Evolutionary conservation across 2,113 vertebrate species (phyloP), one percentile per base, ranked within the genome.

Genomic region (Zosterops japonicus): DNA sequence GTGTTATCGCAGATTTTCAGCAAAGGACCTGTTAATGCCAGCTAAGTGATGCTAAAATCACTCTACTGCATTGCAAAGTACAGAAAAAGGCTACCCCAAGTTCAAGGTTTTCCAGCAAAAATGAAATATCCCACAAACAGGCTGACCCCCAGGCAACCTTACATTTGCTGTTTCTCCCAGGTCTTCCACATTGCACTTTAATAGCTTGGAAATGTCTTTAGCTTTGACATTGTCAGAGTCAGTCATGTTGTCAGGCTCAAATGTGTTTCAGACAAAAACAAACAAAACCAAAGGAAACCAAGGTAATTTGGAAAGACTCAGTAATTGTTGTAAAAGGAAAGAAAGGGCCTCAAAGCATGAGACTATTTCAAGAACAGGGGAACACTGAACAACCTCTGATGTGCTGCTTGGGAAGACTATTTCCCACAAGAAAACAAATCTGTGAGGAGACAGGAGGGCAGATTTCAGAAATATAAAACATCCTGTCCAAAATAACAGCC

Each of bases 241-340:
- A 75, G 72, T 39, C 53, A 49, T 12, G 19, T 2, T 76, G 65
- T 65, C 85, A 85, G 36, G 52, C 69, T 78, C 69, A 59, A 78
- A 53, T 3, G 10, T 31, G 28, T 44, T 90, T 83, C 19, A 89
- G 49, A 81, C 31, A 63, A 74, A 81, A 61, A 77, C 36, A 87
- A 70, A 77, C 44, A 80, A 79, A 89, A 57, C 49, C 41, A 50
- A 83, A 79, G 39, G 61, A 89, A 94, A 83, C 16, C 36, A 29
- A 87, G 14, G 72, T 35, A 55, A 33, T 94, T 95, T 80, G 71
- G 74, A 89, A 65, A 35, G 50, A 46, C 27, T 67, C 35, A 25
- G 18, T 35, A 78, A 94, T 57, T 64, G 87, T 46, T 85, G 25
- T 6, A 46, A 59, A 94, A 44, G 53, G 23, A 69, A 88, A 87